Evolutionary conservation across 2,888 invertebrate genomes (phyloP).

Genomic region (Tenthredo notha): DNA sequence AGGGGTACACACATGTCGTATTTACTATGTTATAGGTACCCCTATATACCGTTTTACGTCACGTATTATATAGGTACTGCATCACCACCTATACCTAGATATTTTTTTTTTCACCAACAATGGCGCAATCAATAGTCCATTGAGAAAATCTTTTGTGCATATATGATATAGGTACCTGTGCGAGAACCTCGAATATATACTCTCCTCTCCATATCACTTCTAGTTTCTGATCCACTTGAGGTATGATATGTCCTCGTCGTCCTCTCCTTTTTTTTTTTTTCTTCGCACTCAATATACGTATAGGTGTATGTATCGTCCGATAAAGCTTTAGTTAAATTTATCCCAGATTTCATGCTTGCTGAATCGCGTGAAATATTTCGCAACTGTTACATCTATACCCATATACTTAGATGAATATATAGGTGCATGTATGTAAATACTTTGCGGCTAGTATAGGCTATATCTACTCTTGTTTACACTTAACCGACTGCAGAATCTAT

Average conservation of each 20-base stretch:
- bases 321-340: slow-evolving; percentile 38
- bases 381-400: neutral
- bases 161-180: neutral
- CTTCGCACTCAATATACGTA: neutral
- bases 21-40: neutral
- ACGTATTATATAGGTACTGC: neutral
- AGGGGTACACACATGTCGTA: neutral
- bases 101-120: slow-evolving; percentile 28
- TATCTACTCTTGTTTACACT: slow-evolving; percentile 41
- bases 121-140: slow-evolving; percentile 51
- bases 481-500: slow-evolving; percentile 31
- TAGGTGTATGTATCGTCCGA: neutral
- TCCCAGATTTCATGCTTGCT: slow-evolving; percentile 42
- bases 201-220: slow-evolving; percentile 24
- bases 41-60: neutral
- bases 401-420: neutral
- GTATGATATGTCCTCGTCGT: neutral
- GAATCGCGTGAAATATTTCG: slow-evolving; percentile 40
- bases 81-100: slow-evolving; percentile 28
- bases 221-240: slow-evolving; percentile 25
- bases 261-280: neutral
- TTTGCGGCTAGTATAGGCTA: neutral
- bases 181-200: neutral
- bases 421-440: neutral
- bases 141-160: slow-evolving; percentile 51